A percentile compares a stretch with the other conserved stretches of the same genome.
Conservation (phyloP, 2,113 vertebrate species). For the Ciconia maguari region DNA sequence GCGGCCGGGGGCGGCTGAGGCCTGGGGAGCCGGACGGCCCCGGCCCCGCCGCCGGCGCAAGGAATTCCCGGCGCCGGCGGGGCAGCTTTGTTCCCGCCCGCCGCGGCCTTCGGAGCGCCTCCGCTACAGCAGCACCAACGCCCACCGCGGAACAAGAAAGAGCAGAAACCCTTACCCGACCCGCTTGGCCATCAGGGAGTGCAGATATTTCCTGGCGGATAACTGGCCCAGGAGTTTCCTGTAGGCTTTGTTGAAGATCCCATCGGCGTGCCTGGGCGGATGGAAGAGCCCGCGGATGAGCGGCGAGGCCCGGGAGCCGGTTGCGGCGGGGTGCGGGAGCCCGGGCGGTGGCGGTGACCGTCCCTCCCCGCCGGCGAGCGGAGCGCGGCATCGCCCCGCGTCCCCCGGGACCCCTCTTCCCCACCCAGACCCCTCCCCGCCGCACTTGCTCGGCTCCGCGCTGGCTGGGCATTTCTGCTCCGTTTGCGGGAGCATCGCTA, state of each 20-base stretch:
- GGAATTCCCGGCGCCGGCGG: background rate
- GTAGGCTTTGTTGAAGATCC: slow-evolving; percentile 94
- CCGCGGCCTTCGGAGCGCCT: background rate
- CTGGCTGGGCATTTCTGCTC: background rate
- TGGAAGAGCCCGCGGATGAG: background rate
- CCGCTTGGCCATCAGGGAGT: slow-evolving; percentile 89
- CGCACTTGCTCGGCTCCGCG: background rate
- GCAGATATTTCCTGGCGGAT: slow-evolving; percentile 91
- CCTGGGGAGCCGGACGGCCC: background rate
- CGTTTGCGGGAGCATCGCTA: background rate
- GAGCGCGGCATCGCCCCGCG: background rate
- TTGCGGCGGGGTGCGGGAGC: background rate
- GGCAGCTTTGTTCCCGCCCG: background rate
- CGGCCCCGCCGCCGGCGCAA: background rate
- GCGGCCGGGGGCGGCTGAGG: background rate
- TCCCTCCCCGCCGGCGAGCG: background rate
- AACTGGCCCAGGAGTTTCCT: slow-evolving; percentile 90
- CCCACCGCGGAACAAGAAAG: background rate
- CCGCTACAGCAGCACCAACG: background rate
- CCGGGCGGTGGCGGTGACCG: background rate
- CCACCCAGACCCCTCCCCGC: background rate
- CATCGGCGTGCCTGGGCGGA: slow-evolving; percentile 84
- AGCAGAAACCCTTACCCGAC: slow-evolving; percentile 83
- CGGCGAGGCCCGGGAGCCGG: background rate
- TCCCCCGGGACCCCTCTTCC: background rate